Evolutionary conservation across 1,140 invertebrate species (phyloP).

Genomic region (Drosophila ambigua): DNA sequence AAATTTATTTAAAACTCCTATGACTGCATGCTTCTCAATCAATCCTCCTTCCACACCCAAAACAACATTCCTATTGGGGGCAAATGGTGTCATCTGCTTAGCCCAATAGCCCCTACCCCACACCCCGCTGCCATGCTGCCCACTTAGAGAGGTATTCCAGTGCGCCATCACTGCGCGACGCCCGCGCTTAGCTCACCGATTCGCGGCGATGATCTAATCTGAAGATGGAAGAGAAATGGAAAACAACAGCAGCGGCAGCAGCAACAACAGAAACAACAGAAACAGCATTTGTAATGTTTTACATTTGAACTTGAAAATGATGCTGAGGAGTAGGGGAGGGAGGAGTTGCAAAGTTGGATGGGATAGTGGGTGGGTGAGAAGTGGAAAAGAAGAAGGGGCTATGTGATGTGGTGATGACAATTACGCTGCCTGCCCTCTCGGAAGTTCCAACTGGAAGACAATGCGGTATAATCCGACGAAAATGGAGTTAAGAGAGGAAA

Average conservation of each 20-base stretch:
- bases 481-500: constrained; percentile 12
- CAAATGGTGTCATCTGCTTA: constrained; percentile 4
- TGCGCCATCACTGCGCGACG: constrained; percentile 30
- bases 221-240: constrained; percentile 11
- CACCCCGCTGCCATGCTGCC: neutral
- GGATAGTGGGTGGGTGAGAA: neutral
- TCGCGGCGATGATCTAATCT: constrained; percentile 61
- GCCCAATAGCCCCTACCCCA: neutral
- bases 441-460: constrained; percentile 19
- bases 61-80: too few relatives aligned
- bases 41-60: too few relatives aligned
- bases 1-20: too few relatives aligned
- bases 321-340: neutral
- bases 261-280: neutral
- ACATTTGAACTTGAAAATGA: constrained; percentile 58
- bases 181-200: constrained; percentile 60
- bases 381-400: too few relatives aligned
- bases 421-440: neutral
- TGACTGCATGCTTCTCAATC: too few relatives aligned
- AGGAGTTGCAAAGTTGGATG: neutral
- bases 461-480: constrained; percentile 29
- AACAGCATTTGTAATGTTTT: constrained; percentile 16
- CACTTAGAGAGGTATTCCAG: neutral
- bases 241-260: neutral
- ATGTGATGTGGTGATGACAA: neutral